Percentiles rank a stretch among this genome's conserved stretches.
phyloP scores from a whole-genome alignment of 2,888 invertebrate genomes.

The Parthenolecanium corni region DNA sequence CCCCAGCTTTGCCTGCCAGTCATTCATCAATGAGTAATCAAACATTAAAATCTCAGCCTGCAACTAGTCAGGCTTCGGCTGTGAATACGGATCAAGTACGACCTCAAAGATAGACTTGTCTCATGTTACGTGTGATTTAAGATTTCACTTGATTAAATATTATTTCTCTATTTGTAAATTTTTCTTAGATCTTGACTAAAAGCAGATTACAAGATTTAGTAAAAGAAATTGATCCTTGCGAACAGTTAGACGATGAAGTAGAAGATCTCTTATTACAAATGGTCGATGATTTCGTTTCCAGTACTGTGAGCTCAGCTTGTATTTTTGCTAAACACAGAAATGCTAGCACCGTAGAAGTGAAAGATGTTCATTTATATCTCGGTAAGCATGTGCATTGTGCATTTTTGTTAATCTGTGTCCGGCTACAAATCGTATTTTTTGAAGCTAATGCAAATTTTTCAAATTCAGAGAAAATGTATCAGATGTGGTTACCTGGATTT shows the following conservation, averaged over 20 bases:
- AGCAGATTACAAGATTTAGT: slow-evolving; percentile 82
- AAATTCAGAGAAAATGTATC: slow-evolving; percentile 75
- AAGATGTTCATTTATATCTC: slow-evolving; percentile 85
- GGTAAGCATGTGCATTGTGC: slow-evolving; percentile 42
- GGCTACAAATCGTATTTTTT: too few relatives aligned
- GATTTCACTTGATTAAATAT: background rate
- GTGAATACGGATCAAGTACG: slow-evolving; percentile 9
- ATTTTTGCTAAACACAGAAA: slow-evolving; percentile 85
- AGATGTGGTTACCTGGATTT: slow-evolving; percentile 96
- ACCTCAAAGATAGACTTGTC: too few relatives aligned
- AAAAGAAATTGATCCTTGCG: slow-evolving; percentile 86
- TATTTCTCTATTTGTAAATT: background rate
- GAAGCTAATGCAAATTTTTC: slow-evolving; percentile 31
- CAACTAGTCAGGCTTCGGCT: background rate
- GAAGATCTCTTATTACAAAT: slow-evolving; percentile 84
- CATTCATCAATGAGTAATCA: background rate
- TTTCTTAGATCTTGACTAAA: slow-evolving; percentile 61
- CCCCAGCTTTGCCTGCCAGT: background rate
- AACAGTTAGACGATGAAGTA: slow-evolving; percentile 93
- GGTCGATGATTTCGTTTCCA: slow-evolving; percentile 93
- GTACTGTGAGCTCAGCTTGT: slow-evolving; percentile 75
- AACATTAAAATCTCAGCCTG: background rate
- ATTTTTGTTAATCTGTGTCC: background rate
- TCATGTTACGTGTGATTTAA: background rate
- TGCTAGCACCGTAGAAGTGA: slow-evolving; percentile 75